Evolutionary conservation across 2,888 invertebrate species (phyloP), one percentile per base, ranked within the genome.

Genomic region (Drosophila aldrichi): DNA sequence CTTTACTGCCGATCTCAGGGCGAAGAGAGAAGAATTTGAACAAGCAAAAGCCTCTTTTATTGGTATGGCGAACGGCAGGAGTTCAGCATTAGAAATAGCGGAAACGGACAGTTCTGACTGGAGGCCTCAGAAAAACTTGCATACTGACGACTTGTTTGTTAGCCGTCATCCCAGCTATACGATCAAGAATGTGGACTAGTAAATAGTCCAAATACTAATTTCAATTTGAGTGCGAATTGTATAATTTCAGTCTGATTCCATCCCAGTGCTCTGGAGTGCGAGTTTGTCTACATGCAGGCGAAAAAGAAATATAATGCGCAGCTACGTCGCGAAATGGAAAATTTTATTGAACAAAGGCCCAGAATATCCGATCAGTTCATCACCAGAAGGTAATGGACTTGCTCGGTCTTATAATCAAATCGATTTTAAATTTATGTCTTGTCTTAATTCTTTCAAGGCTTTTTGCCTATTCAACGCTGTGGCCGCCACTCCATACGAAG

Each of bases 401-500:
- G 20, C 8, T 8, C 8, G 8, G 29, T 29, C 3, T 14, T 1
- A 4, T 8, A 0, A 0, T 49, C 1, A 18, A 32, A 18, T 18
- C 8, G 6, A 1, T 14, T 2, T 54, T 1, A 10, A 7, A n/a
- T 18, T 36, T 14, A 34, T 1, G n/a, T 22, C 1, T 12, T 18
- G 14, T 38, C 14, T 12, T 38, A 18, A 12, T 25, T 25, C 22
- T 12, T 16, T 10, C 6, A 16, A 82, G 79, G n/a, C 41, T 64
- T 8, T 61, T 83, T 1, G 58, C 54, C 8, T 87, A 81, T 8
- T 48, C 57, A 2, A 71, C 67, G 1, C 12, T 18, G 2, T 82
- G 81, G 81, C 81, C 87, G 0, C 81, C 81, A 1, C 49, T 81
- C 51, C 87, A 81, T 40, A 63, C 84, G 5, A 65, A 52, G 25